Conservation (phyloP, 2,888 invertebrate genomes). For the Tenthredo notha region DNA sequence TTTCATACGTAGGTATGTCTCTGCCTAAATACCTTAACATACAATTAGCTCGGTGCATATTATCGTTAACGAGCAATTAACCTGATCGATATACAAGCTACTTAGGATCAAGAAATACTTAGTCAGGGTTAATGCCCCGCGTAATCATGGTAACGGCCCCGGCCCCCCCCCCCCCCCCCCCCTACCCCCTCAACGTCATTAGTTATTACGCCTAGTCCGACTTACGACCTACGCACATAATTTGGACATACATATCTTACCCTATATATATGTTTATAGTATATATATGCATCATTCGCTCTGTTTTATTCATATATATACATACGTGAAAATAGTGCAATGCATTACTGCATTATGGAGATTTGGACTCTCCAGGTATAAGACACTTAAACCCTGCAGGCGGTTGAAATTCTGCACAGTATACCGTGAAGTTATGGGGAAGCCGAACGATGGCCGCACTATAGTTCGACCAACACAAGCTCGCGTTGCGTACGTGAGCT, state of each 20-base stretch:
- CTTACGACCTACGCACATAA: constrained; percentile 18
- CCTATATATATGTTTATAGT: no score
- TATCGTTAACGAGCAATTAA: constrained; percentile 40
- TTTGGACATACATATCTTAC: constrained; percentile 17
- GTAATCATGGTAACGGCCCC: not conserved
- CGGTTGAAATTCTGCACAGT: not conserved
- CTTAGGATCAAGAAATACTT: constrained; percentile 31
- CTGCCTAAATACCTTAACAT: not conserved
- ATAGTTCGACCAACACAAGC: no score
- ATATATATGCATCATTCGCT: not conserved
- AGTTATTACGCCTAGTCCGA: constrained; percentile 10
- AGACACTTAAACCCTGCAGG: not conserved
- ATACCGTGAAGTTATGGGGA: no score
- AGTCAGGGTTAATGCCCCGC: constrained; percentile 35
- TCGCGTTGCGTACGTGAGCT: no score
- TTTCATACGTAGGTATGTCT: not conserved
- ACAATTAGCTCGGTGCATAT: not conserved
- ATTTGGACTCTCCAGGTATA: not conserved
- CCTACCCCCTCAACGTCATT: not conserved
- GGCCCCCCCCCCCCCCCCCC: not conserved
- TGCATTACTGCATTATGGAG: not conserved
- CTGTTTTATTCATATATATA: not conserved
- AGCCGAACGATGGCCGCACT: no score
- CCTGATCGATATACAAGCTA: constrained; percentile 37
- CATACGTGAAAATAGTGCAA: not conserved